These are phyloP conservation scores for Pithys albifrons DNA, from an alignment of 2,113 vertebrate genomes.

Conservation along the genomic window DNA sequence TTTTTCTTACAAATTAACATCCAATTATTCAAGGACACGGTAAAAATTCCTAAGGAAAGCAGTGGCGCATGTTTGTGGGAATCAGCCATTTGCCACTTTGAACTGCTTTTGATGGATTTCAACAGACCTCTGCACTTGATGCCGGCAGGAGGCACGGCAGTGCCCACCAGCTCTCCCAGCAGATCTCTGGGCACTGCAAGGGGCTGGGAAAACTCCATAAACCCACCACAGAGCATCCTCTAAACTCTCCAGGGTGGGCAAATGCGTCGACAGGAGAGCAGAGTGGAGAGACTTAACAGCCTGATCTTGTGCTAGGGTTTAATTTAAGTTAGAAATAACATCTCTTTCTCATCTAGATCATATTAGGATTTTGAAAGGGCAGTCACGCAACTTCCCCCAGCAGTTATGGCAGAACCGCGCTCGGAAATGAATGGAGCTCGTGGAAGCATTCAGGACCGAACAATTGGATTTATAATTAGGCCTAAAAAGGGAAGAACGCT, in stretches of 20 bases:
- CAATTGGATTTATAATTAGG: slow-evolving; percentile 68
- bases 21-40: background rate
- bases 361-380: slow-evolving; percentile 61
- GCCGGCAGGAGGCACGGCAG: rapidly evolving
- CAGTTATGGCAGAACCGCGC: slow-evolving; percentile 52
- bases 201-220: background rate
- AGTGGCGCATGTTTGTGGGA: background rate
- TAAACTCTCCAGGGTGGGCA: background rate
- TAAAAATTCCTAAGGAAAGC: background rate
- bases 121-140: background rate
- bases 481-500: slow-evolving; percentile 58
- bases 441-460: slow-evolving; percentile 65
- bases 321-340: slow-evolving; percentile 63
- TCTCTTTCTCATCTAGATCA: slow-evolving; percentile 59
- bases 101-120: background rate
- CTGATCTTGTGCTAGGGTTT: background rate
- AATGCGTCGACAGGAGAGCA: rapidly evolving
- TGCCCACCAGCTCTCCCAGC: background rate
- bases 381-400: slow-evolving; percentile 59
- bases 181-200: rapidly evolving
- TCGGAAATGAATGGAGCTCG: slow-evolving; percentile 63
- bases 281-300: background rate
- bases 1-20: background rate
- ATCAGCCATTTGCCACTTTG: background rate
- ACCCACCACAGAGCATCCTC: background rate